Evolutionary conservation across 2,888 invertebrate species (phyloP).

Genomic region (Timema podura): DNA sequence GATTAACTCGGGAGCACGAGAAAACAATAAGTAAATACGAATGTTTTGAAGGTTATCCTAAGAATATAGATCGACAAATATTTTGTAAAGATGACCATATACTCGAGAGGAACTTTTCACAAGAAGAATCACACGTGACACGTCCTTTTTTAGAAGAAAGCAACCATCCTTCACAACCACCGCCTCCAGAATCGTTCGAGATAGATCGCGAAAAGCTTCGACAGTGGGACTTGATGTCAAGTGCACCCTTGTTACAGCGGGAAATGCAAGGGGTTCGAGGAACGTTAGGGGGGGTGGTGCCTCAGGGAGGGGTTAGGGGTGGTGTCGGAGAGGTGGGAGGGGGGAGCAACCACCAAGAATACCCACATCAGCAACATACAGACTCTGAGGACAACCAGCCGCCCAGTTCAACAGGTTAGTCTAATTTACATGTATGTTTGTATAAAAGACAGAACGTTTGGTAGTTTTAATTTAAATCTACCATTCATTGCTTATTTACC

Average conservation of each 20-base stretch:
- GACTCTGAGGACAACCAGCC: constrained; percentile 22
- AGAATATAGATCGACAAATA: constrained; percentile 42
- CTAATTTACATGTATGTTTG: too few relatives aligned
- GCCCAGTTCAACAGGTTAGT: constrained; percentile 29
- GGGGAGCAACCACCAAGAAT: constrained; percentile 24
- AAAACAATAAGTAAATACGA: constrained; percentile 37
- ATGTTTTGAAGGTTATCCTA: constrained; percentile 42
- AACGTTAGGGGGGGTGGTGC: constrained; percentile 22
- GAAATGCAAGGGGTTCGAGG: constrained; percentile 15
- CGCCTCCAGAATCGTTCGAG: constrained; percentile 44
- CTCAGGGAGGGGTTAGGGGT: constrained; percentile 22
- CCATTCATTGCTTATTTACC: too few relatives aligned
- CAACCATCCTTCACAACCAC: constrained; percentile 43
- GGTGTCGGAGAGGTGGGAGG: constrained; percentile 21
- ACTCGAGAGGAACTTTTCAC: background rate
- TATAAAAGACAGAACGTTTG: too few relatives aligned
- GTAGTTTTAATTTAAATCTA: too few relatives aligned
- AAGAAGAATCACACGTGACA: constrained; percentile 26
- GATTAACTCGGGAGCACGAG: constrained; percentile 54
- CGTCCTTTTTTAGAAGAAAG: constrained; percentile 49
- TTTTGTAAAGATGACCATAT: too few relatives aligned
- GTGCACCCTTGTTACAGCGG: constrained; percentile 52
- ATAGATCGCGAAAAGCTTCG: constrained; percentile 81
- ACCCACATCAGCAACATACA: constrained; percentile 15
- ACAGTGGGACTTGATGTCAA: constrained; percentile 86